These are phyloP conservation scores for Drosophila subpulchrella DNA, from an alignment of 1,140 invertebrate genomes.

Conservation along the genomic window DNA sequence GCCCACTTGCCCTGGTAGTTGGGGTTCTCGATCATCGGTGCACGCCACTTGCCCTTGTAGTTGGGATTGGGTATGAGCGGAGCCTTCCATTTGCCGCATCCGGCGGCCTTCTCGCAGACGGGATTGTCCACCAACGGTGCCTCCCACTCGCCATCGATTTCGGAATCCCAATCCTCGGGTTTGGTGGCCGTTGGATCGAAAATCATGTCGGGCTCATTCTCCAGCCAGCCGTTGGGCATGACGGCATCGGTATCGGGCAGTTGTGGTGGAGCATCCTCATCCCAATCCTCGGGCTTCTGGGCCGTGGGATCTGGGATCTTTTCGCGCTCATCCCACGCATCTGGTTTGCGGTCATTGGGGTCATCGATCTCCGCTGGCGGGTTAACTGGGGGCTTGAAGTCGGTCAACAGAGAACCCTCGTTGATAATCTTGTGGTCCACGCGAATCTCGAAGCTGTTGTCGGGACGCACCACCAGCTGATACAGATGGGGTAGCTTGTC, in stretches of 20 bases:
- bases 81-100: slow-evolving; percentile 96
- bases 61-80: slow-evolving; percentile 95
- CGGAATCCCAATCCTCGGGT: slow-evolving; percentile 98
- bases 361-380: slow-evolving; percentile 98
- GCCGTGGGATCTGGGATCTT: slow-evolving; percentile 96
- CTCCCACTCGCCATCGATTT: slow-evolving; percentile 99
- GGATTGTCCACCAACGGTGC: slow-evolving; percentile 96
- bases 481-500: slow-evolving; percentile 98
- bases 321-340: slow-evolving; percentile 98
- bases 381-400: slow-evolving; percentile 97
- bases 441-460: slow-evolving; percentile 92
- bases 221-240: slow-evolving; percentile 97
- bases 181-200: slow-evolving; percentile 94
- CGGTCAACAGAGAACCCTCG: slow-evolving; percentile 93
- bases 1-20: slow-evolving; percentile 97
- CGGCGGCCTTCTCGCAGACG: slow-evolving; percentile 91
- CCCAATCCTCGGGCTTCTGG: slow-evolving; percentile 96
- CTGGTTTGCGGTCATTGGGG: slow-evolving; percentile 94
- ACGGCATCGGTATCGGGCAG: slow-evolving; percentile 94
- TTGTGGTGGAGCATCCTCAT: slow-evolving; percentile 95
- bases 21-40: slow-evolving; percentile 96
- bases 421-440: slow-evolving; percentile 93
- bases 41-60: slow-evolving; percentile 96
- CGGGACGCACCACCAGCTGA: slow-evolving; percentile 94
- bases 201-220: slow-evolving; percentile 95